phyloP scores from a whole-genome alignment of 2,797 vertebrate genomes.

The Craterocephalus amniculus region DNA sequence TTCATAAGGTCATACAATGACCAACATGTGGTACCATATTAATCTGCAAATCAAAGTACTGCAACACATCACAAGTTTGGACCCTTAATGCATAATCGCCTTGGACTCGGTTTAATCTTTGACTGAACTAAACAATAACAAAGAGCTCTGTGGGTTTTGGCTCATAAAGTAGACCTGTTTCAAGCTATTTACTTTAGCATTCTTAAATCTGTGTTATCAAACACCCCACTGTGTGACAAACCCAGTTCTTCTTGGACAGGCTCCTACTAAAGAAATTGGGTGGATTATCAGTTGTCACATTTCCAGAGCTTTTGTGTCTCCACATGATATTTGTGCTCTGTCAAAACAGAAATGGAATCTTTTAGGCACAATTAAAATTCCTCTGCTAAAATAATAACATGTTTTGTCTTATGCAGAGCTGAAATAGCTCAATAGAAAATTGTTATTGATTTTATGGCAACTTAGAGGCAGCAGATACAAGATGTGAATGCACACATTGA shows the following conservation, averaged over 20 bases:
- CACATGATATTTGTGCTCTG: slow-evolving; percentile 10
- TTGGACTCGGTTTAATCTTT: slow-evolving; percentile 34
- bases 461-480: not conserved
- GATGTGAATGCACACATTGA: slow-evolving; percentile 1
- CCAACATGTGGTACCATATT: slow-evolving; percentile 34
- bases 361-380: slow-evolving; percentile 19
- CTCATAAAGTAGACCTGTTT: slow-evolving; percentile 11
- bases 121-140: slow-evolving; percentile 32
- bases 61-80: slow-evolving; percentile 49
- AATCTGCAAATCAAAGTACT: slow-evolving; percentile 57
- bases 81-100: slow-evolving; percentile 47
- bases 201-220: slow-evolving; percentile 37
- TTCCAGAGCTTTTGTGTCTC: slow-evolving; percentile 28
- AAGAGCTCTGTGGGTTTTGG: slow-evolving; percentile 20
- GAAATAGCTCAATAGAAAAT: slow-evolving; percentile 1
- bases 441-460: not conserved
- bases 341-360: slow-evolving; percentile 1
- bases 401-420: slow-evolving; percentile 18
- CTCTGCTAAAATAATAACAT: slow-evolving; percentile 26
- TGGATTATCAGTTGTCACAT: slow-evolving; percentile 47
- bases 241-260: slow-evolving; percentile 40
- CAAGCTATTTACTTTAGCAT: slow-evolving; percentile 38
- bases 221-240: slow-evolving; percentile 44
- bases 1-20: slow-evolving; percentile 50
- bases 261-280: slow-evolving; percentile 35